phyloP scores from a whole-genome alignment of 2,797 vertebrate species.

The Periparus ater region DNA sequence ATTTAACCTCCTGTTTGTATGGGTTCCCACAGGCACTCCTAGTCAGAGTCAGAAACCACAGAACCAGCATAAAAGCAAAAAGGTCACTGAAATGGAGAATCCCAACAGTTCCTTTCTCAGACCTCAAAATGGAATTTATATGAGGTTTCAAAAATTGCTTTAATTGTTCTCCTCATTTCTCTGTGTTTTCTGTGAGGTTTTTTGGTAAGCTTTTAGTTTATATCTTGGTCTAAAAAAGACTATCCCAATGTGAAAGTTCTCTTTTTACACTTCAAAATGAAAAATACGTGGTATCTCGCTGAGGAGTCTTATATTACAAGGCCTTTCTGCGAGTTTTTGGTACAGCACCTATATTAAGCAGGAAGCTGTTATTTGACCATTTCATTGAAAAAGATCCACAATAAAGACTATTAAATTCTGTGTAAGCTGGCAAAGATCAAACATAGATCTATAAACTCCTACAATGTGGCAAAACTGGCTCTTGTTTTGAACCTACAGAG shows the following conservation, averaged over 20 bases:
- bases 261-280: not conserved
- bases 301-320: not conserved
- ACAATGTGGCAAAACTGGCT: not conserved
- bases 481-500: not conserved
- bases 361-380: not conserved
- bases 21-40: not conserved
- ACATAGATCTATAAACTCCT: not conserved
- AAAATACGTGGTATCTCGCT: not conserved
- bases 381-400: not conserved
- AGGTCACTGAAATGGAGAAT: not conserved
- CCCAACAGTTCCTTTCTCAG: not conserved
- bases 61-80: not conserved
- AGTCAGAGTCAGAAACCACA: not conserved
- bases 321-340: not conserved
- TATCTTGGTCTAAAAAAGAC: not conserved
- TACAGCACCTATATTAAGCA: not conserved
- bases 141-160: not conserved
- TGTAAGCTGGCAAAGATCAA: not conserved
- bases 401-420: not conserved
- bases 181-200: not conserved
- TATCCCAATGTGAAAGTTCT: not conserved
- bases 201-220: not conserved
- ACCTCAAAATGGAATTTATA: not conserved
- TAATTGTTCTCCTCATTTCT: not conserved
- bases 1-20: not conserved